Evolutionary conservation across 30 jellyfish, hydroid and myxozoan species (phyloP).

Genomic region (Rhopilema esculentum): DNA sequence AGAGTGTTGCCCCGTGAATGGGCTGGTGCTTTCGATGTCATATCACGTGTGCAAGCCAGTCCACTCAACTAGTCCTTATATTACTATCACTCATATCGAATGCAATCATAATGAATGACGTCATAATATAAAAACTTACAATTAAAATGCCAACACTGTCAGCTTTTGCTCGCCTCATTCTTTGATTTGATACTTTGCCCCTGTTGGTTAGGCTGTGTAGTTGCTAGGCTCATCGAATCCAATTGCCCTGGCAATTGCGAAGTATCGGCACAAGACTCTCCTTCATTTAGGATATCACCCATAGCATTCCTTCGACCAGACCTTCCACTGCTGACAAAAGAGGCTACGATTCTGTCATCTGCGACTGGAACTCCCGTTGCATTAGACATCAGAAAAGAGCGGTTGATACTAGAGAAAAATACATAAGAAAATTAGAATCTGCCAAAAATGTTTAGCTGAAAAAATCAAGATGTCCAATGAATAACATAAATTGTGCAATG

Average conservation of each 20-base stretch:
- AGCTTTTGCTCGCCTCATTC: conserved; percentile 13
- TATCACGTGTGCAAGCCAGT: no score
- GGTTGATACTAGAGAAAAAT: conserved; percentile 6
- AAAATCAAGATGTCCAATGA: no score
- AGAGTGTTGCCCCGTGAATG: no score
- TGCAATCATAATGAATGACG: no score
- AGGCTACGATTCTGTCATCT: conserved; percentile 22
- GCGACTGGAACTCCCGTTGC: conserved; percentile 25
- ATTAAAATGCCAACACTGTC: neutral
- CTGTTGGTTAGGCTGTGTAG: conserved; percentile 16
- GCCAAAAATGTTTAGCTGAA: no score
- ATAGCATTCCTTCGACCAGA: conserved; percentile 81
- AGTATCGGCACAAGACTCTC: conserved; percentile 29
- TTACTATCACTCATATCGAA: no score
- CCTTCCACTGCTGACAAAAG: conserved; percentile 74
- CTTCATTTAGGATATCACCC: conserved; percentile 65
- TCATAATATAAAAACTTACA: neutral
- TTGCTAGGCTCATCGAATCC: conserved; percentile 48
- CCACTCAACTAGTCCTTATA: no score
- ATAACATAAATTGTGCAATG: no score
- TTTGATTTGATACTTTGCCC: neutral
- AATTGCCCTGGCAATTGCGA: conserved; percentile 67
- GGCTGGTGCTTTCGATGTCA: no score
- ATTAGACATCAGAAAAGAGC: conserved; percentile 42
- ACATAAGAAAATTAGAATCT: no score